Evolutionary conservation across 2,888 invertebrate species (phyloP).

Genomic region (Drosophila koepferae): DNA sequence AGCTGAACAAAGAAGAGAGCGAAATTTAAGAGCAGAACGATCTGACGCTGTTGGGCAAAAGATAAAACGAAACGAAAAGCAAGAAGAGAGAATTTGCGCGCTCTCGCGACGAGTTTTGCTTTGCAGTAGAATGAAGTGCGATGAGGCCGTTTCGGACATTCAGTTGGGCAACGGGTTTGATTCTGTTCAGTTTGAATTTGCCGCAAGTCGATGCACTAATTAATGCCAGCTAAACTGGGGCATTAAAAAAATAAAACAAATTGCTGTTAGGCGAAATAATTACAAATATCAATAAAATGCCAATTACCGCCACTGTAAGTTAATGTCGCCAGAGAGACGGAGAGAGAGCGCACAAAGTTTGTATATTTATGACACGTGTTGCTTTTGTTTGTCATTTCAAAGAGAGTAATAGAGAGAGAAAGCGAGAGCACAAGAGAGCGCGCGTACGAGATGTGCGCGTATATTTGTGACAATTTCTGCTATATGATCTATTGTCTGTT

Average conservation of each 20-base stretch:
- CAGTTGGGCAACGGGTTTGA: conserved; percentile 34
- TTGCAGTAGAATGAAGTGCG: conserved; percentile 14
- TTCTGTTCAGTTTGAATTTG: conserved; percentile 37
- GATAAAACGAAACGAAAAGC: conserved; percentile 38
- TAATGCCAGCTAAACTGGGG: conserved; percentile 32
- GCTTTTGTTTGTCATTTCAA: conserved; percentile 47
- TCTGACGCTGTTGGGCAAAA: background rate
- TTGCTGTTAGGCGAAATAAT: conserved; percentile 17
- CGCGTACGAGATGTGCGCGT: conserved; percentile 11
- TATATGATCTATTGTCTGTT: conserved; percentile 19
- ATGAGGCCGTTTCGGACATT: conserved; percentile 20
- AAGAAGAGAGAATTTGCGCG: conserved; percentile 6
- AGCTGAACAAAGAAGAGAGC: background rate
- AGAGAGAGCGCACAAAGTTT: background rate
- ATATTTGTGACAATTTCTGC: conserved; percentile 7
- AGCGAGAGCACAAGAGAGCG: conserved; percentile 13
- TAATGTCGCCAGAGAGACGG: background rate
- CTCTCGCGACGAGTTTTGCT: conserved; percentile 19
- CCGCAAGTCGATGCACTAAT: conserved; percentile 58
- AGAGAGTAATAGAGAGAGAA: background rate
- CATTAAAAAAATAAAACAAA: conserved; percentile 34
- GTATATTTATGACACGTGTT: conserved; percentile 63
- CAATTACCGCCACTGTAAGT: conserved; percentile 34
- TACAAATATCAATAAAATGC: conserved; percentile 26
- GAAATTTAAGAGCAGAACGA: conserved; percentile 26